Base-by-base conservation (phyloP, 2,113 vertebrate species). In the Hypanus sabinus region DNA sequence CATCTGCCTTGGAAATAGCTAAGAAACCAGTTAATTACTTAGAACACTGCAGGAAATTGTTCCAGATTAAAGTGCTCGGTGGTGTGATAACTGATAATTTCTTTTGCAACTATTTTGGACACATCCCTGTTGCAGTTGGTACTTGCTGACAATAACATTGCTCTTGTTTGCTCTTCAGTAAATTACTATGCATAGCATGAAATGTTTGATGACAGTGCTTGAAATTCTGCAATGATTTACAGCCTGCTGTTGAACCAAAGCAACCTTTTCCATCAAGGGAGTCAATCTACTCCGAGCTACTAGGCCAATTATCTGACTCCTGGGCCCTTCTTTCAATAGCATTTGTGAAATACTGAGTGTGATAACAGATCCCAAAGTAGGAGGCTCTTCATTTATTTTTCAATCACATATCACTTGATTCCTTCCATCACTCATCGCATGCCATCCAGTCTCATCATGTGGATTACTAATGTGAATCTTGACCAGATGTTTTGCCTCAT, bases 151-250 rank as follows among this genome's bases (percentile, higher is more conserved):
- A 20, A 46, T 81, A 3, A 18, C 79, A 83, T 83, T 83, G 27
- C 75, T 4, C 75, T 76, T 76, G 75, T 76, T 81, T 83, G 20
- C 38, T 22, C 38, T 55, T 8, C 38, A 55, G 38, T 46, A 81
- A 24, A 55, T 83, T 83, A 38, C 38, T 55, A 83, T 55, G 80
- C 18, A 55, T 55, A 83, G 38, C 80, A 24, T 7, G 20, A 18
- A 46, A 18, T 83, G 80, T 83, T 20, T 55, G 38, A 0, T 81
- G 1, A 81, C 79, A 20, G 5, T 46, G 36, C 3, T 81, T 38
- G 36, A 81, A 81, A 81, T 10, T 76, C n/a, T 76, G 75, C 75
- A 76, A 76, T 76, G 75, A 76, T 76, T 76, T 81, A 81, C 38
- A 55, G 80, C 38, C 80, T 81, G 80, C 38, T 0, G 30, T 76